Evolutionary conservation across 1,140 invertebrate species (phyloP), one percentile per base, ranked within the genome.

Genomic region (Pentalonia nigronervosa): DNA sequence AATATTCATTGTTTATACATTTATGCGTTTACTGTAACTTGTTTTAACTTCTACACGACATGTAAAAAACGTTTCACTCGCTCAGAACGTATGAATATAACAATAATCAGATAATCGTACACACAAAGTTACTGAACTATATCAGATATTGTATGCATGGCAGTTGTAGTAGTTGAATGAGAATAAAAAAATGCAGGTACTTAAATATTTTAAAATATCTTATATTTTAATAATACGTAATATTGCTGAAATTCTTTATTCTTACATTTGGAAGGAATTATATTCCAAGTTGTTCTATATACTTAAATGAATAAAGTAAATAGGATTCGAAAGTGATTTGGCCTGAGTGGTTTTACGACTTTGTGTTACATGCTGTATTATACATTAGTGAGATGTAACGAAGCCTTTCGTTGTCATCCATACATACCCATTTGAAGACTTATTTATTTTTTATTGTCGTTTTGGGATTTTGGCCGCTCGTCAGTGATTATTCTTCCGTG

Each of bases 281-380:
- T 89, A 89, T 14, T 89, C 56, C 21, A 41, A 56, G 34, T 56
- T 56, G 21, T 56, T 89, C 50, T 21, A 36, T 89, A 56, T 30
- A 56, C 88, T 30, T 41, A 89, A 89, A 89, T 41, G 67, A 91
- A 47, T 48, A 81, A 76, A 91, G 60, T 91, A 91, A 91, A 81
- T 89, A 89, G 41, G 67, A 91, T 76, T 76, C 60, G 45, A 91
- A 91, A 91, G 45, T 91, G 90, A 91, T 91, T 91, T 91, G 67
- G 56, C 2, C 90, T 11, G 67, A 91, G 90, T 91, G 60, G 90
- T 91, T 76, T 91, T 91, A 91, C 90, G 60, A 67, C 36, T 91
- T 91, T 91, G 41, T 81, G 90, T 81, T 45, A 76, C 36, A 91
- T 36, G 56, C 90, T 91, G 41, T 91, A 45, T 91, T 91, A n/a